phyloP scores from a whole-genome alignment of 1,140 invertebrate genomes.

The Pseudachorutes palmiensis region DNA sequence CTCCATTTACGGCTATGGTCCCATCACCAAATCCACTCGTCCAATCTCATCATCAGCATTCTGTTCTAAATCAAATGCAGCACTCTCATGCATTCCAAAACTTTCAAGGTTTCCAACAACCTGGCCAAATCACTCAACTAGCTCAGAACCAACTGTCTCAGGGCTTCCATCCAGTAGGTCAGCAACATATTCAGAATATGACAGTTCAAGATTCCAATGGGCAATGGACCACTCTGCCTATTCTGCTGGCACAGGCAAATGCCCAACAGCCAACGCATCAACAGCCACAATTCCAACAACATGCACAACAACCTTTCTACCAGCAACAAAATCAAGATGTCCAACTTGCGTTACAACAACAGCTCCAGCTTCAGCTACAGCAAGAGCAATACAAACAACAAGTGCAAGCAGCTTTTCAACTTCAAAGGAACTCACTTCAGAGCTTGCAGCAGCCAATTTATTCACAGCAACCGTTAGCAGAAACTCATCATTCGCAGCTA shows the following conservation, averaged over 20 bases:
- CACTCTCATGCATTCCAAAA: not conserved
- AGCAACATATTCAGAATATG: slow-evolving; percentile 5
- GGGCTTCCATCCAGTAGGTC: not conserved
- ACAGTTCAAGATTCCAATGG: slow-evolving; percentile 30
- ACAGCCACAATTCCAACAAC: slow-evolving; percentile 59
- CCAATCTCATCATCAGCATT: not conserved
- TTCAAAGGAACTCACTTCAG: slow-evolving; percentile 6
- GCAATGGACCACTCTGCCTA: slow-evolving; percentile 14
- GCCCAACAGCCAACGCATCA: too few species aligned
- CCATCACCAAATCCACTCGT: not conserved
- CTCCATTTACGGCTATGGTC: too few species aligned
- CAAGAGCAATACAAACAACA: slow-evolving; percentile 14
- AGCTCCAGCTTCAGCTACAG: slow-evolving; percentile 57
- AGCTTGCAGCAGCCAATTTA: not conserved
- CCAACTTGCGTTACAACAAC: slow-evolving; percentile 42
- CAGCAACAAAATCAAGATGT: slow-evolving; percentile 13
- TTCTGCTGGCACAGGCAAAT: slow-evolving; percentile 59
- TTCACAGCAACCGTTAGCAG: not conserved
- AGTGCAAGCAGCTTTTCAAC: slow-evolving; percentile 6
- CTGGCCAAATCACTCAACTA: not conserved
- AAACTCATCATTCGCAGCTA: slow-evolving; percentile 9
- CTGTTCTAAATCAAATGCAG: too few species aligned
- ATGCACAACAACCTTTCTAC: slow-evolving; percentile 37
- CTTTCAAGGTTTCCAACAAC: not conserved
- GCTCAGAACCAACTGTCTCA: not conserved